phyloP scores from a whole-genome alignment of 2,888 invertebrate genomes.

The Drosophila eohydei region DNA sequence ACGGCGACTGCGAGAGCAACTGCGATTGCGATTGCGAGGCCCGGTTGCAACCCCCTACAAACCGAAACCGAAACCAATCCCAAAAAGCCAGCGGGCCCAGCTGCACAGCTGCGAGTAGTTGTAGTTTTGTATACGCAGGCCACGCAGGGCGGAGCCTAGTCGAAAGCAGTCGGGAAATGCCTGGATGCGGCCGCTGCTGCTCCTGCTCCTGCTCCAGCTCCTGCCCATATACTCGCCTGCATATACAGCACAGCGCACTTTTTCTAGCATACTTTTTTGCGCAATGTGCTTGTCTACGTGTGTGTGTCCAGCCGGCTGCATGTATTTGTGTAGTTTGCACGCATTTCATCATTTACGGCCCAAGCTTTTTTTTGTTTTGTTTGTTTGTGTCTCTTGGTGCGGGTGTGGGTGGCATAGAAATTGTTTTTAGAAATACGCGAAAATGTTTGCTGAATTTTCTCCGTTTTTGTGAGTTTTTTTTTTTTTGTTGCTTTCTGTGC shows the following conservation, averaged over 20 bases:
- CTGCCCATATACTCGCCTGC: constrained; percentile 14
- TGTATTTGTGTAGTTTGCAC: constrained; percentile 76
- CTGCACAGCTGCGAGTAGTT: constrained; percentile 41
- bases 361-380: constrained; percentile 26
- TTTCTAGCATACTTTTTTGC: constrained; percentile 60
- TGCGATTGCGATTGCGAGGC: constrained; percentile 18
- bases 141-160: constrained; percentile 62
- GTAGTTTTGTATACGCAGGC: constrained; percentile 57
- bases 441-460: constrained; percentile 71
- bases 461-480: constrained; percentile 7
- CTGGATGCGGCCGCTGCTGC: constrained; percentile 27
- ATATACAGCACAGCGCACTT: constrained; percentile 41
- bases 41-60: constrained; percentile 66
- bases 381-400: neutral
- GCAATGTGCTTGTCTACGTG: constrained; percentile 27
- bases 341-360: constrained; percentile 76
- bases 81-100: constrained; percentile 67
- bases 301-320: constrained; percentile 43
- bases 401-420: constrained; percentile 59
- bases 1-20: constrained; percentile 28
- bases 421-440: constrained; percentile 82
- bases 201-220: constrained; percentile 23
- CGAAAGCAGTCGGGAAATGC: constrained; percentile 35
- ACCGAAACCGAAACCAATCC: constrained; percentile 75
- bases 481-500: constrained; percentile 15